Percentiles rank a stretch among this genome's conserved stretches.
Conservation (phyloP, 1,140 invertebrate genomes). For the Plutomurus gul region DNA sequence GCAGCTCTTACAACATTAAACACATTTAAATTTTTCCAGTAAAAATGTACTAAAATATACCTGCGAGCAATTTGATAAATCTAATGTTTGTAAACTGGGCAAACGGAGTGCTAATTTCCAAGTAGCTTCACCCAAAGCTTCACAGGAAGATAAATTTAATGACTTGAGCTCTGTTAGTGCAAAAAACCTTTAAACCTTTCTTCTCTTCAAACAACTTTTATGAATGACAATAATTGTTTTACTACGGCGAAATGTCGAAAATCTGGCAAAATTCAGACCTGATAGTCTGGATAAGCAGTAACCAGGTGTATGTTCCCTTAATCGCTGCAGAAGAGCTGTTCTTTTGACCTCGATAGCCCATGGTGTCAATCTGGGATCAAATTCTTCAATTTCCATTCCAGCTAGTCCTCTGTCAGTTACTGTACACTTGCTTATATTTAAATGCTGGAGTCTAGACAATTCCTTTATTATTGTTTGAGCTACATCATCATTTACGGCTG, state of each 20-base stretch:
- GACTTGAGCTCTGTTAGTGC: background rate
- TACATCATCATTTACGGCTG: background rate
- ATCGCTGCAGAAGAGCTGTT: background rate
- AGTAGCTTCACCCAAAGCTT: conserved; percentile 14
- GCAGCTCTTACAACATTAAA: no score
- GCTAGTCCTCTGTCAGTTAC: conserved; percentile 32
- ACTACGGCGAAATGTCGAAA: no score
- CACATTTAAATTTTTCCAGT: background rate
- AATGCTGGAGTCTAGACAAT: background rate
- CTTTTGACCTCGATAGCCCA: background rate
- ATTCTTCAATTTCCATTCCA: conserved; percentile 34
- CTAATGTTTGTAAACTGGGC: background rate
- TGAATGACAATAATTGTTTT: no score
- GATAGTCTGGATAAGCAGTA: background rate
- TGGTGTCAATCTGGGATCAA: background rate
- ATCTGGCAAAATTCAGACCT: background rate
- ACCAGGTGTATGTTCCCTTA: background rate
- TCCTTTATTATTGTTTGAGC: conserved; percentile 23
- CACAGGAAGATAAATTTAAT: conserved; percentile 22
- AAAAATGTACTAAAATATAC: background rate
- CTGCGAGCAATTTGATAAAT: conserved; percentile 26
- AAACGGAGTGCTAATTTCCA: conserved; percentile 33
- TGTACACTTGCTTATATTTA: conserved; percentile 11
- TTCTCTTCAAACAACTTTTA: no score
- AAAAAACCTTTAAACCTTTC: no score